Evolutionary conservation across 2,797 vertebrate genomes (phyloP), one percentile per base, ranked within the genome.

Genomic region (Dendrocincla fuliginosa): DNA sequence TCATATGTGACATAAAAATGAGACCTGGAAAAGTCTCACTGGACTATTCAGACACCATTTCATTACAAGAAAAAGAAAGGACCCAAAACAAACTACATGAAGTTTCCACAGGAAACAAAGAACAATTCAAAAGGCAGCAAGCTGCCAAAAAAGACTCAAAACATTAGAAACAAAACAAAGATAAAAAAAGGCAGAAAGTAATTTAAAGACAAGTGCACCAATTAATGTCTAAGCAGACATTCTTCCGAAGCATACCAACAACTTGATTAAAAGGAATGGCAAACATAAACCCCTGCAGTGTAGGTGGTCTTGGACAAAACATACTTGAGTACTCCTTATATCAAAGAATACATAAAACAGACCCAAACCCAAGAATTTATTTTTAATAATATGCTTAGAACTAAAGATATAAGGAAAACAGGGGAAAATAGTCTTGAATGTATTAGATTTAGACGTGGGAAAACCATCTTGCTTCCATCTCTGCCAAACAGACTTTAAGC

Each of bases 41-140:
- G 78, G 41, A 19, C 24, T 70, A 20, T 82, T 76, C 63, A 93
- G 44, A 52, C 52, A 79, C 11, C 2, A 9, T 59, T 82, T 82
- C 82, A 63, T 74, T 76, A 35, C 30, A 81, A 84, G 22, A 16
- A 69, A 64, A 78, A 82, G 39, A 93, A 96, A 90, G 39, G 39
- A 84, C 89, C 47, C 16, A 56, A 94, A 96, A 94, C 55, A 92
- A 91, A 60, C 27, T 46, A 30, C 33, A 1, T 32, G 27, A 84
- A 92, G 20, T 95, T 95, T 95, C 92, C 94, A 94, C n/a, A 16
- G 93, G 92, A 96, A 96, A 60, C 24, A 87, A 83, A 95, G 86
- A 85, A 90, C 46, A 93, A 84, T 93, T 37, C 15, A n/a, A 87
- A 95, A 74, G 70, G 52, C 70, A 92, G 52, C 14, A 63, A 90